Conservation (phyloP, 2,888 invertebrate genomes). For the Willowsia nigromaculata region DNA sequence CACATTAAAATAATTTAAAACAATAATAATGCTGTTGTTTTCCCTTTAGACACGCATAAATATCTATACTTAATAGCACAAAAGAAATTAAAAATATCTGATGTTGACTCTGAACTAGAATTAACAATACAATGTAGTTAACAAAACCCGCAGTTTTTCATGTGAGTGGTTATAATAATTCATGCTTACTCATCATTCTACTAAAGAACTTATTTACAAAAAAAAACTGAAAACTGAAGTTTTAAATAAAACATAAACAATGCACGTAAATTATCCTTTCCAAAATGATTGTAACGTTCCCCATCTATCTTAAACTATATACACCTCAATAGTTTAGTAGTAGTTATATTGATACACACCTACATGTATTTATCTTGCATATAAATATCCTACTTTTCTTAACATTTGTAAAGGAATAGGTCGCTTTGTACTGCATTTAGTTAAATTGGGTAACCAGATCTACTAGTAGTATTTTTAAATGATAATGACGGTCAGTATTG, state of each 20-base stretch:
- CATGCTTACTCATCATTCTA: background rate
- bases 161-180: background rate
- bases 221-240: background rate
- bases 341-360: background rate
- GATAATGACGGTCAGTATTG: background rate
- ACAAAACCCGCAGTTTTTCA: conserved; percentile 26
- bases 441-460: conserved; percentile 69
- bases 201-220: no score
- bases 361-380: no score
- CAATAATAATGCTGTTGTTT: conserved; percentile 51
- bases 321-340: background rate
- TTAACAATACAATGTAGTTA: conserved; percentile 51
- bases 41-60: background rate
- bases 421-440: conserved; percentile 69
- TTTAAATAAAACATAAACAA: background rate
- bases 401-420: conserved; percentile 64
- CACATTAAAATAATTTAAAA: background rate
- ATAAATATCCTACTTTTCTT: background rate
- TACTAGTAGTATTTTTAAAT: conserved; percentile 45
- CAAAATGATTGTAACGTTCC: background rate
- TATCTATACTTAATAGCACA: conserved; percentile 52
- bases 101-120: conserved; percentile 54
- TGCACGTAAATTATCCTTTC: no score
- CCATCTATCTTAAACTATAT: background rate
- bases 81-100: conserved; percentile 66